Base-by-base conservation (phyloP, 92 coral and sea anemone species). In the Zoanthus gigantus region DNA sequence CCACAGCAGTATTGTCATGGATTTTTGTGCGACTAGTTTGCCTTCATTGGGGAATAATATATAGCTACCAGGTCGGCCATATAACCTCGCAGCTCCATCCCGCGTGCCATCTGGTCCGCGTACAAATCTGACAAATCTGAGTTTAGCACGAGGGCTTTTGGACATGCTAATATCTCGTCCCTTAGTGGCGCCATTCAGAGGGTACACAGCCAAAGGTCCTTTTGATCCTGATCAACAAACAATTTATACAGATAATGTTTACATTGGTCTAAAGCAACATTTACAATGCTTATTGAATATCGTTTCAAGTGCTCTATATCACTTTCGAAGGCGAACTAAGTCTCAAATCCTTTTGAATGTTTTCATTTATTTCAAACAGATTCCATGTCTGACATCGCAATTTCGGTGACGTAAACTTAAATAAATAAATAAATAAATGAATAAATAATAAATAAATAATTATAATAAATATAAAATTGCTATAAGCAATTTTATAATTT, bases 1-100 rank as follows among this genome's bases (percentile, higher is more conserved):
- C 85, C 74, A 66, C 30, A 71, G 74, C 37, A 81, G 8, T 12
- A 81, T 7, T 63, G 85, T 81, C 31, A 81, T 81, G 60, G 85
- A 81, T 9, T 47, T 47, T 18, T 10, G 11, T 2, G 85, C 57
- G 50, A 44, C 75, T 11, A 81, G 58, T 47, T 29, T 48, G 37
- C 85, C 85, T 66, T 18, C 65, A 46, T 81, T 81, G 60, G 85
- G 85, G 65, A 81, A 65, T 18, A 63, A 45, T 2, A 68, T 30
- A 46, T 37, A 81, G 85, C 85, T 81, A 31, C 28, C 65, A 16
- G 23, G 45, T 46, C 61, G 30, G 46, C 85, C 85, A 2, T n/a
- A 46, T 12, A 81, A 44, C 75, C 16, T 71, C 23, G 66, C 75
- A 13, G 85, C 85, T 15, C 85, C 85, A 14, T 66, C 75, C 2